A percentile compares a stretch with the other conserved stretches of the same genome.
phyloP scores from a whole-genome alignment of 2,797 vertebrate genomes.

The Neomorphus geoffroyi region DNA sequence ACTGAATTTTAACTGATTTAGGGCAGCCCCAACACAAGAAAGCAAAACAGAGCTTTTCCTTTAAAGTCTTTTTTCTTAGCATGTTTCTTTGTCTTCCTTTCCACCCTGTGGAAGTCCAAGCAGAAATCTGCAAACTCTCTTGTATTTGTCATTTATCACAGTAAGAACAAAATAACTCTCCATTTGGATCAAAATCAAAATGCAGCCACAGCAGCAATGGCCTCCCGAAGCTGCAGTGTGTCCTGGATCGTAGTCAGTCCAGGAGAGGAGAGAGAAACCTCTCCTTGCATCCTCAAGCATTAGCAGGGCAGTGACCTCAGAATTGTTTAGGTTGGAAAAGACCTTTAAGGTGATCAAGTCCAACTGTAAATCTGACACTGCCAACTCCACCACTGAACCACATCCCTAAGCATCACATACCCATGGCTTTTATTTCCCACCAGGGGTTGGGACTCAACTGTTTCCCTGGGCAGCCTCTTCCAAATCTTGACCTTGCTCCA shows the following conservation, averaged over 20 bases:
- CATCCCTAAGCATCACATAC: no score
- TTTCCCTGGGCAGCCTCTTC: no score
- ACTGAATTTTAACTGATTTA: background rate
- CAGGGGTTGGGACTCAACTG: no score
- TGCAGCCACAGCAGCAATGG: background rate
- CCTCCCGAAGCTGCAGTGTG: background rate
- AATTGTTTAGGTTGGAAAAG: no score
- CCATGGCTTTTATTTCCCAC: no score
- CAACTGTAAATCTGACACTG: no score
- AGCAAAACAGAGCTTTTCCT: background rate
- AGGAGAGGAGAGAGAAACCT: background rate
- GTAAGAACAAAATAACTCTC: background rate
- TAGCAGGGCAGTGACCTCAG: background rate
- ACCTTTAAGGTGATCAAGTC: no score
- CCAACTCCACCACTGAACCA: no score
- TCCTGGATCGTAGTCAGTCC: accelerated
- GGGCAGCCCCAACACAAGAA: background rate
- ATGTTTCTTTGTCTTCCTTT: background rate
- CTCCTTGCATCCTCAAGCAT: background rate
- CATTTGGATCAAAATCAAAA: background rate
- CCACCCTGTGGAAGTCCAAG: background rate
- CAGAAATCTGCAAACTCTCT: background rate
- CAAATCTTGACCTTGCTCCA: background rate
- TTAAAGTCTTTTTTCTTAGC: background rate
- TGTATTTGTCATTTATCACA: background rate